phyloP scores from a whole-genome alignment of 92 coral and sea anemone genomes.

The Diadumene lineata region DNA sequence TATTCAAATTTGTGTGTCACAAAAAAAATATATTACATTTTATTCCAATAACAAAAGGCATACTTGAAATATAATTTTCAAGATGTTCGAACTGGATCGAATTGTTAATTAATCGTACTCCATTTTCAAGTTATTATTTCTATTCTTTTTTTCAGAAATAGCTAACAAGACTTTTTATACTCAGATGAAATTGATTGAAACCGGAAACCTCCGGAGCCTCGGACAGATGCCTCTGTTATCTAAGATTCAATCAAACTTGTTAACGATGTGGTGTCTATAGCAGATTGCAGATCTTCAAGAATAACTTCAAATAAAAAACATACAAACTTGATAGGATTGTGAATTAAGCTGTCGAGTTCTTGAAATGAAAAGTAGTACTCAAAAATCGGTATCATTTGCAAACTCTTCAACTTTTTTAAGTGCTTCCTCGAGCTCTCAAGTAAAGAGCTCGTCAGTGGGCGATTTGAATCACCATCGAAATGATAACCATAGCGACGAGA shows the following conservation, averaged over 20 bases:
- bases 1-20: no score
- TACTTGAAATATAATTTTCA: no score
- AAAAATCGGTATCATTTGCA: slow-evolving; percentile 12
- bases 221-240: no score
- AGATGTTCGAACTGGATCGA: no score
- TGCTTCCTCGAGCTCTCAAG: background rate
- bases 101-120: no score
- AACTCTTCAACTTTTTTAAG: background rate
- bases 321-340: background rate
- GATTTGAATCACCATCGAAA: slow-evolving; percentile 4
- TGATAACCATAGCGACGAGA: background rate
- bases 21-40: no score
- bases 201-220: no score
- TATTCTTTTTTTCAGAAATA: no score
- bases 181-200: background rate
- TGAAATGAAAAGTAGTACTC: background rate
- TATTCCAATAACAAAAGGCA: no score
- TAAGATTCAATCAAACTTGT: background rate
- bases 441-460: background rate
- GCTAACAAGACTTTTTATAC: no score
- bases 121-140: no score
- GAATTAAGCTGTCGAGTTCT: background rate
- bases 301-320: background rate
- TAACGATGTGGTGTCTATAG: background rate
- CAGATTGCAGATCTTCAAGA: background rate